A percentile compares a stretch with the other conserved stretches of the same genome.
Evolutionary conservation across 2,888 invertebrate genomes (phyloP).

Genomic region (Lordiphosa andalusiaca): DNA sequence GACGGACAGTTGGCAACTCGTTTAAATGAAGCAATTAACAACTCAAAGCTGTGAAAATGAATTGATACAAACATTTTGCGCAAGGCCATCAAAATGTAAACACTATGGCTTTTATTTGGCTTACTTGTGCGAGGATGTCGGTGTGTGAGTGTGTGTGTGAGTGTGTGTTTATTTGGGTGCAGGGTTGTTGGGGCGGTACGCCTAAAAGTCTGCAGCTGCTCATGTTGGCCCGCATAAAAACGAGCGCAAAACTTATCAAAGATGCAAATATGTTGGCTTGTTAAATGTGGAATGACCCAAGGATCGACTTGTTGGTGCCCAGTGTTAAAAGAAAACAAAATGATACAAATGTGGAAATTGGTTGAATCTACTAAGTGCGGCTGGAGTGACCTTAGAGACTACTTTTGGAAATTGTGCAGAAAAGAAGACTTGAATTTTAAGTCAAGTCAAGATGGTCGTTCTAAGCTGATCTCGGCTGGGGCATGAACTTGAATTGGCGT

Average conservation of each 20-base stretch:
- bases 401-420: too few relatives aligned
- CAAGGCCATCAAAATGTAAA: constrained; percentile 68
- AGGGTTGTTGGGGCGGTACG: constrained; percentile 36
- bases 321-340: background rate
- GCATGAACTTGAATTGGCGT: too few relatives aligned
- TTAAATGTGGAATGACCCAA: constrained; percentile 4
- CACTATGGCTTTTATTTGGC: constrained; percentile 50
- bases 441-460: too few relatives aligned
- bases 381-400: too few relatives aligned
- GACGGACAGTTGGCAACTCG: constrained; percentile 44
- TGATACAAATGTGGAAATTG: too few relatives aligned
- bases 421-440: too few relatives aligned
- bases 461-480: too few relatives aligned
- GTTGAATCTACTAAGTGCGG: too few relatives aligned
- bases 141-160: constrained; percentile 2
- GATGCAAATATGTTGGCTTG: constrained; percentile 60
- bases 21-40: constrained; percentile 76
- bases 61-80: constrained; percentile 69
- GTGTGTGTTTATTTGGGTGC: constrained; percentile 15
- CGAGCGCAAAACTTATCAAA: constrained; percentile 58
- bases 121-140: background rate
- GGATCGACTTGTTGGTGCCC: background rate
- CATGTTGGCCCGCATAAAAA: constrained; percentile 71
- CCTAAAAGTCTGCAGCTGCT: constrained; percentile 67
- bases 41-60: constrained; percentile 56